Conservation (phyloP, 2,888 invertebrate species). For the Phlogophora meticulosa region DNA sequence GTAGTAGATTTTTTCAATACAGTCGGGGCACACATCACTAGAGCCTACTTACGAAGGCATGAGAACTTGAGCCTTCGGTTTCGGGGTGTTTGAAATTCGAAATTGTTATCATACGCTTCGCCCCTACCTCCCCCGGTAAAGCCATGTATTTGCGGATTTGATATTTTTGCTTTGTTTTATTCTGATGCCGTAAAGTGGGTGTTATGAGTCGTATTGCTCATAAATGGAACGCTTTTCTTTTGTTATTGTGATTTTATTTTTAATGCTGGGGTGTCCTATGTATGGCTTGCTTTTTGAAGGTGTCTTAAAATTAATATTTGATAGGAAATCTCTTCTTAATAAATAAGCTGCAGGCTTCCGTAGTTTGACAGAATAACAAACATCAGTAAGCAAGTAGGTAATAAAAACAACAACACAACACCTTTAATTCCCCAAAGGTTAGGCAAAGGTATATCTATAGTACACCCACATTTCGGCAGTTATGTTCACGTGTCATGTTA, state of each 20-base stretch:
- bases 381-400: too few relatives aligned
- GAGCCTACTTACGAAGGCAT: conserved; percentile 81
- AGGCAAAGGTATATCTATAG: too few relatives aligned
- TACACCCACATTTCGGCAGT: too few relatives aligned
- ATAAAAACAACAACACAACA: too few relatives aligned
- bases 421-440: too few relatives aligned
- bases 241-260: conserved; percentile 50
- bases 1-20: conserved; percentile 64
- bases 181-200: conserved; percentile 59
- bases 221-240: conserved; percentile 50
- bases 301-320: not conserved
- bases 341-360: too few relatives aligned
- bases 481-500: too few relatives aligned
- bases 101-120: conserved; percentile 73
- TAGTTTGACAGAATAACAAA: too few relatives aligned
- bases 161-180: conserved; percentile 65
- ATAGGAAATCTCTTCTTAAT: too few relatives aligned
- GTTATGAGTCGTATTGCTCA: conserved; percentile 52
- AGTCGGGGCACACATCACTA: conserved; percentile 60
- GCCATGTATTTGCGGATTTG: conserved; percentile 69
- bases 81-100: conserved; percentile 72
- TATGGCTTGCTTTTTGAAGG: not conserved
- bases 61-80: conserved; percentile 77
- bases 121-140: conserved; percentile 55
- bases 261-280: conserved; percentile 13